Evolutionary conservation across 2,113 vertebrate genomes (phyloP), one percentile per base, ranked within the genome.

Genomic region (Actenoides hombroni): DNA sequence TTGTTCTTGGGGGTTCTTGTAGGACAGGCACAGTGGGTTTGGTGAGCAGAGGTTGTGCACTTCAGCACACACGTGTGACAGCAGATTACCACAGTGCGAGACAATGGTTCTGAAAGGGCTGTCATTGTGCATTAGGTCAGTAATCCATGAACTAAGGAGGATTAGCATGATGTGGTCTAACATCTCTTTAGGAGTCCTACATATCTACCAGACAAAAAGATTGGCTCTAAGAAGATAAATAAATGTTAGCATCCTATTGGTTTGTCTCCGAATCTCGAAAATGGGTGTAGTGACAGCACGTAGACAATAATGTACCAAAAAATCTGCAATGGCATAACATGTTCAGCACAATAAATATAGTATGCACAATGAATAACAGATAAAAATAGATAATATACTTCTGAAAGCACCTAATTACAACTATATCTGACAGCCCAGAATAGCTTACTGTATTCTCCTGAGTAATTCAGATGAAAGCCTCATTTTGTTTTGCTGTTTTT

Each of bases 341-440:
- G 1, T 64, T 71, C 86, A 69, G 86, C 69, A 82, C 57, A 63
- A 48, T 60, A 88, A 93, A 83, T 80, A 60, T 6, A 79, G 53
- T 29, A 19, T 29, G 69, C 53, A 33, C 77, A 87, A 60, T 86
- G 93, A 94, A 88, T 89, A 88, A 82, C 70, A 92, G 92, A 83
- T 64, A 88, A 92, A 95, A 95, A 93, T 67, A 92, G 88, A 76
- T 76, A 37, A 39, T 65, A 33, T 67, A 40, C 61, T 86, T 91
- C 87, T 96, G 69, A 96, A 92, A 96, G 49, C 81, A 88, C 90
- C 63, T 95, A 86, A 95, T 94, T 94, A 76, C 88, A 67, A 10
- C 11, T 8, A 14, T 28, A 33, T 69, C 77, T 85, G 80, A 44
- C 65, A 78, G 75, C 8, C 7, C 57, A 24, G 49, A 92, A 40